Conservation (phyloP, 2,113 vertebrate species). For the Cynoglossus semilaevis region DNA sequence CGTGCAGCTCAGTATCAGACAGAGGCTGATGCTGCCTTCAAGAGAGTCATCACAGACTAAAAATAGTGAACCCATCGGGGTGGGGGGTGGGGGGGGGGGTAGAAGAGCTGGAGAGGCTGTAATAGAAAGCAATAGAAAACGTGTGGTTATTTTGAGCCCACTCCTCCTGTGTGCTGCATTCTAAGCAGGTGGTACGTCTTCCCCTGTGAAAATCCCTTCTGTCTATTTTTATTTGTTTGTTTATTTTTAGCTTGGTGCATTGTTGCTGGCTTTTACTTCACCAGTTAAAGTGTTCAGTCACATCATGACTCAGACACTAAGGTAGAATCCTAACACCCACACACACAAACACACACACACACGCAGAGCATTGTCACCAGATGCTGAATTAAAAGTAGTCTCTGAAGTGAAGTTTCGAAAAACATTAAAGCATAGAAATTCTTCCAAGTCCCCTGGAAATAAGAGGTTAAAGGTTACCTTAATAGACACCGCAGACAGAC, state of each 20-base stretch:
- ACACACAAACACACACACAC: background rate
- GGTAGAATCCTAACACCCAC: no score
- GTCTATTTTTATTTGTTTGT: constrained; percentile 2
- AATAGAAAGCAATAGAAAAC: constrained; percentile 51
- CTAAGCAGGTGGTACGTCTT: constrained; percentile 17
- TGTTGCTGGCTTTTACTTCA: background rate
- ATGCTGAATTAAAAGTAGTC: no score
- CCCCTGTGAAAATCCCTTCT: background rate
- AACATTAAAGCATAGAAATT: no score
- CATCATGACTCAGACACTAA: background rate
- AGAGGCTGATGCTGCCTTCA: constrained; percentile 28
- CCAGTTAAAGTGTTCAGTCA: background rate
- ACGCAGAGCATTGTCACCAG: no score
- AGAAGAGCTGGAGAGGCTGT: constrained; percentile 20
- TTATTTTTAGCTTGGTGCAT: constrained; percentile 13
- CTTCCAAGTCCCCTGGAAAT: no score
- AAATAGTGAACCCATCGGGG: constrained; percentile 40
- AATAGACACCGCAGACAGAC: constrained; percentile 1
- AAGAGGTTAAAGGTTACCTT: no score
- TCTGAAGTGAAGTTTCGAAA: no score
- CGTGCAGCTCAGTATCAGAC: constrained; percentile 56
- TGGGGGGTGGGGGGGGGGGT: constrained; percentile 42
- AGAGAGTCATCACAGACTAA: constrained; percentile 53
- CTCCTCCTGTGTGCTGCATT: constrained; percentile 23
- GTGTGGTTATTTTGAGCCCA: constrained; percentile 58